phyloP scores from a whole-genome alignment of 2,797 vertebrate genomes.

The Coracias cyanogaster region DNA sequence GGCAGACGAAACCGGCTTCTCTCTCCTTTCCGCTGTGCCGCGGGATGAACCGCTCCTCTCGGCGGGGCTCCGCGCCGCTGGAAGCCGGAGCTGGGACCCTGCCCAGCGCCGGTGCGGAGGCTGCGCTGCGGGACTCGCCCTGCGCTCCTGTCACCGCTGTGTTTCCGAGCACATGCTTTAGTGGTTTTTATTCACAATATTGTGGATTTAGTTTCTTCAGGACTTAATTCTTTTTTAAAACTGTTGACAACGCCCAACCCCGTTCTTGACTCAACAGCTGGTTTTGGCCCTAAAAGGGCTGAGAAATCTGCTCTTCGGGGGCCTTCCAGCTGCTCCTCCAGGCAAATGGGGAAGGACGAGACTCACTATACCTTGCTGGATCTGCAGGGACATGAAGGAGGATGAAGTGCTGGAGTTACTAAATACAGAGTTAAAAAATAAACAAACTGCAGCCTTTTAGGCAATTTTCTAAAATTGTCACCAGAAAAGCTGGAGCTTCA shows the following conservation, averaged over 20 bases:
- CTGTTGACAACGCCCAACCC: background rate
- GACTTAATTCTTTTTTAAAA: background rate
- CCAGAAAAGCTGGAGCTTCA: background rate
- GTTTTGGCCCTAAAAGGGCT: background rate
- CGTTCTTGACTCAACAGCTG: background rate
- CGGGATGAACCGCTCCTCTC: background rate
- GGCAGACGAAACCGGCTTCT: background rate
- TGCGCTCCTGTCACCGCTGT: background rate
- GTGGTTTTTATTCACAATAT: background rate
- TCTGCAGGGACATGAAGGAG: background rate
- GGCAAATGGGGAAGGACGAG: background rate
- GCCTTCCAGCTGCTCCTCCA: background rate
- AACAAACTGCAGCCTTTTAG: background rate
- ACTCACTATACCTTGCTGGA: background rate
- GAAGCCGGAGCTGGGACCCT: accelerated
- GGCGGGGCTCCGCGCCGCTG: background rate
- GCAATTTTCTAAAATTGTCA: conserved; percentile 28
- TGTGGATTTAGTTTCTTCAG: background rate
- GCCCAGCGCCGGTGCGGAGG: background rate
- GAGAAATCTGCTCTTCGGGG: background rate
- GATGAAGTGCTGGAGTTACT: background rate
- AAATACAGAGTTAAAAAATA: background rate
- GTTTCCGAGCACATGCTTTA: background rate
- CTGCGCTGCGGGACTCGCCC: accelerated
- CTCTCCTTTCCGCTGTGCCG: background rate